phyloP scores from a whole-genome alignment of 2,113 vertebrate genomes.

The Limnothrissa miodon region DNA sequence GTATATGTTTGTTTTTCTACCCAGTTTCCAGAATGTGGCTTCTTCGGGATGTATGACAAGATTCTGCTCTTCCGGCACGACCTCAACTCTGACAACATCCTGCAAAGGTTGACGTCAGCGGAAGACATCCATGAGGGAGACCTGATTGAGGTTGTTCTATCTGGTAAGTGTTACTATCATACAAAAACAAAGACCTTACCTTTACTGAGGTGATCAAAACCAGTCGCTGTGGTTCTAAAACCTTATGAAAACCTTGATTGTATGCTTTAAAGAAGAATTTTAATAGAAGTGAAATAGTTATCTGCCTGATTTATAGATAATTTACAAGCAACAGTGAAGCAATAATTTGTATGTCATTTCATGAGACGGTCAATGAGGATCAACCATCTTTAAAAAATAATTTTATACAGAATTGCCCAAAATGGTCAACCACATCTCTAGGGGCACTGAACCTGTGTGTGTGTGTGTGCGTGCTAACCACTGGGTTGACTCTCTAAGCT shows the following conservation, averaged over 20 bases:
- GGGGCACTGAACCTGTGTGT: not conserved
- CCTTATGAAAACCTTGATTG: not conserved
- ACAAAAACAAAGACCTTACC: not conserved
- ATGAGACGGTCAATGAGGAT: not conserved
- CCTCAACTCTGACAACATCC: constrained; percentile 88
- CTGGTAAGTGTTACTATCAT: constrained; percentile 71
- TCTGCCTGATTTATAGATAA: too few relatives aligned
- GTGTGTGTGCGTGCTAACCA: not conserved
- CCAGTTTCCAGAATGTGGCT: constrained; percentile 92
- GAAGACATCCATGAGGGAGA: constrained; percentile 89
- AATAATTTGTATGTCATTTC: too few relatives aligned
- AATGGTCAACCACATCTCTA: not conserved
- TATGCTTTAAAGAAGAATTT: too few relatives aligned
- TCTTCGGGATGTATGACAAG: constrained; percentile 92
- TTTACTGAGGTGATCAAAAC: too few relatives aligned
- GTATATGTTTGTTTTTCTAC: constrained; percentile 39
- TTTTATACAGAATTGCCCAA: not conserved
- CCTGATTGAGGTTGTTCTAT: constrained; percentile 88
- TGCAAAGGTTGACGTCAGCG: constrained; percentile 82
- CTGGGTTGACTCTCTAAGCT: not conserved
- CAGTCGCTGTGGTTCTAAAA: too few relatives aligned
- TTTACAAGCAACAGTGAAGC: too few relatives aligned
- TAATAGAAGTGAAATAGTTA: too few relatives aligned
- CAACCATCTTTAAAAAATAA: too few relatives aligned
- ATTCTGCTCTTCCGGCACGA: constrained; percentile 92